Evolutionary conservation across 2,888 invertebrate genomes (phyloP).

Genomic region (Caenorhabditis wallacei): DNA sequence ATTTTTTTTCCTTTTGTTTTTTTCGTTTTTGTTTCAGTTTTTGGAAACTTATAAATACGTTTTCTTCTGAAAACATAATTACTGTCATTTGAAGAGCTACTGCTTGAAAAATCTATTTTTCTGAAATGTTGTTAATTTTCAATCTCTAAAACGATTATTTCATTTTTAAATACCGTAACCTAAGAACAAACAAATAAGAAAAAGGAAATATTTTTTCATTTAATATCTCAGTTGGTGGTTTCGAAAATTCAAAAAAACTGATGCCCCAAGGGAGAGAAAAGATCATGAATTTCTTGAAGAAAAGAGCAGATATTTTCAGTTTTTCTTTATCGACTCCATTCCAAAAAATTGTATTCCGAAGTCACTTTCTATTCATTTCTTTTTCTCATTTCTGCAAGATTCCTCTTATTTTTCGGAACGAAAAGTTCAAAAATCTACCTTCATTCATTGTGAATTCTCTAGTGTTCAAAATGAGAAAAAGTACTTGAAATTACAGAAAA

Average conservation of each 20-base stretch:
- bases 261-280: slow-evolving; percentile 29
- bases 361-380: background rate
- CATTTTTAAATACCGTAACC: slow-evolving; percentile 1
- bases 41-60: background rate
- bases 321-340: slow-evolving; percentile 10
- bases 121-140: background rate
- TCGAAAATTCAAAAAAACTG: slow-evolving; percentile 14
- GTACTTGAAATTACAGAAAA: background rate
- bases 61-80: background rate
- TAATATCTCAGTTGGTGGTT: slow-evolving; percentile 20
- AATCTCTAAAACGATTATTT: too few species aligned
- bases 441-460: slow-evolving; percentile 6
- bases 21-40: slow-evolving; percentile 18
- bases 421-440: slow-evolving; percentile 11
- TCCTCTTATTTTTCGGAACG: background rate
- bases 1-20: slow-evolving; percentile 13
- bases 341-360: background rate
- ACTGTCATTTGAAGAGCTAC: background rate
- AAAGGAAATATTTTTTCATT: background rate
- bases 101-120: background rate
- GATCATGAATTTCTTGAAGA: slow-evolving; percentile 31
- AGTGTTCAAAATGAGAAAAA: background rate
- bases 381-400: slow-evolving; percentile 5
- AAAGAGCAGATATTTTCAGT: slow-evolving; percentile 17
- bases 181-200: background rate